A percentile compares a stretch with the other conserved stretches of the same genome.
Evolutionary conservation across 2,113 vertebrate genomes (phyloP).

Genomic region (Dipodomys ordii): DNA sequence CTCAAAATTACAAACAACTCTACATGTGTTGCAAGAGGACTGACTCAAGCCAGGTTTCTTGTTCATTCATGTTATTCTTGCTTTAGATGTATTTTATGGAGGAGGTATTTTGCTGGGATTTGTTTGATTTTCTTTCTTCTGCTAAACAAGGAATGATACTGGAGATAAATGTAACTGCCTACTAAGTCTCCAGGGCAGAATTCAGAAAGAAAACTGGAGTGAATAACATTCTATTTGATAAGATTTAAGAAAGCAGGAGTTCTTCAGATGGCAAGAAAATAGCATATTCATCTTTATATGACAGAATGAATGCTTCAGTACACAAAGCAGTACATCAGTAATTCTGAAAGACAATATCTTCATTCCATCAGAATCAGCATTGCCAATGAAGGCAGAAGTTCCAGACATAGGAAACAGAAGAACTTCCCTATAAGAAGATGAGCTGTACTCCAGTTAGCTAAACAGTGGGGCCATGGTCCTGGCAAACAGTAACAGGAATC

Average conservation of each 20-base stretch:
- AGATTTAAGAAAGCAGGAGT: constrained; percentile 53
- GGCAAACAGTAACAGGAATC: not conserved
- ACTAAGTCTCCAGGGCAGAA: constrained; percentile 55
- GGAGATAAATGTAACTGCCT: constrained; percentile 69
- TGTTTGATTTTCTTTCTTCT: constrained; percentile 69
- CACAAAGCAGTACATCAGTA: not conserved
- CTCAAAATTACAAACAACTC: constrained; percentile 73
- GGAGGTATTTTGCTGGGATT: constrained; percentile 54
- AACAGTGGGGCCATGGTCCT: not conserved
- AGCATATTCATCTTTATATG: not conserved
- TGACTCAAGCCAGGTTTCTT: constrained; percentile 58
- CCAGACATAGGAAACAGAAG: not conserved
- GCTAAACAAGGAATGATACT: constrained; percentile 60
- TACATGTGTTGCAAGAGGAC: constrained; percentile 54
- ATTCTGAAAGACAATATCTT: not conserved
- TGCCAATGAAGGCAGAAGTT: not conserved
- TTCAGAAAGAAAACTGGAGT: constrained; percentile 51
- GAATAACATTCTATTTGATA: constrained; percentile 31
- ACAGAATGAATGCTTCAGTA: not conserved
- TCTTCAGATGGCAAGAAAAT: constrained; percentile 55
- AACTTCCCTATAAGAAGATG: not conserved
- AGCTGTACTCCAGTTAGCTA: not conserved
- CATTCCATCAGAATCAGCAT: not conserved
- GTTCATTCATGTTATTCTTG: constrained; percentile 59
- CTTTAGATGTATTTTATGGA: constrained; percentile 58